These are phyloP conservation scores for Myrmecophaga tridactyla DNA, from an alignment of 2,113 vertebrate genomes.

Conservation along the genomic window DNA sequence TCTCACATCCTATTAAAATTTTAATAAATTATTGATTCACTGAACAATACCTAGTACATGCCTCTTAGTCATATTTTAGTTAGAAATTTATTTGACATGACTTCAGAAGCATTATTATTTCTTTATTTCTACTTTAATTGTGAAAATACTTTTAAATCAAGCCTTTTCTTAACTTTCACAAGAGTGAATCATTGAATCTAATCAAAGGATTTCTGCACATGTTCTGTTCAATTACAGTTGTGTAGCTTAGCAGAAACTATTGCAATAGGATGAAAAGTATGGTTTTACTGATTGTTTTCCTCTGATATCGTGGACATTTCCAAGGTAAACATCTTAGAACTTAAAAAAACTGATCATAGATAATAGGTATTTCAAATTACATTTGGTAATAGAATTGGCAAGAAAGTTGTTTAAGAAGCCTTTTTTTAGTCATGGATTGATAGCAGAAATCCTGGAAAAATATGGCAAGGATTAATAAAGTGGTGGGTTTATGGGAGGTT, in stretches of 20 bases:
- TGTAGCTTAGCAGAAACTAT: conserved; percentile 65
- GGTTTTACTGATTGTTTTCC: conserved; percentile 58
- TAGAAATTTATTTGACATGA: conserved; percentile 31
- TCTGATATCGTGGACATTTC: conserved; percentile 28
- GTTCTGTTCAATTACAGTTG: conserved; percentile 42
- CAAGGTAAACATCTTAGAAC: conserved; percentile 53
- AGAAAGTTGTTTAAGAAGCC: conserved; percentile 25
- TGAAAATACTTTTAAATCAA: conserved; percentile 65
- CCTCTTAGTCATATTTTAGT: background rate
- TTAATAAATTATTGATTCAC: conserved; percentile 42
- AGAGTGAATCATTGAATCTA: conserved; percentile 59
- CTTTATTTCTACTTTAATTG: conserved; percentile 52
- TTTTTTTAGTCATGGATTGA: background rate
- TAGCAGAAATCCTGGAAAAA: background rate
- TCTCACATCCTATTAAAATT: conserved; percentile 17
- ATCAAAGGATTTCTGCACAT: conserved; percentile 54
- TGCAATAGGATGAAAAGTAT: conserved; percentile 55
- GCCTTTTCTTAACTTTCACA: conserved; percentile 55
- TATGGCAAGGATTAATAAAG: background rate
- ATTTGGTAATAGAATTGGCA: conserved; percentile 37
- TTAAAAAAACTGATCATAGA: conserved; percentile 22
- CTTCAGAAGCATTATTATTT: conserved; percentile 33
- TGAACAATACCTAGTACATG: background rate
- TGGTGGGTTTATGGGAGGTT: background rate
- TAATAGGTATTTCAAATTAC: conserved; percentile 5